These are phyloP conservation scores for Geophilus truncorum DNA, from an alignment of 2,888 invertebrate genomes.

Conservation along the genomic window DNA sequence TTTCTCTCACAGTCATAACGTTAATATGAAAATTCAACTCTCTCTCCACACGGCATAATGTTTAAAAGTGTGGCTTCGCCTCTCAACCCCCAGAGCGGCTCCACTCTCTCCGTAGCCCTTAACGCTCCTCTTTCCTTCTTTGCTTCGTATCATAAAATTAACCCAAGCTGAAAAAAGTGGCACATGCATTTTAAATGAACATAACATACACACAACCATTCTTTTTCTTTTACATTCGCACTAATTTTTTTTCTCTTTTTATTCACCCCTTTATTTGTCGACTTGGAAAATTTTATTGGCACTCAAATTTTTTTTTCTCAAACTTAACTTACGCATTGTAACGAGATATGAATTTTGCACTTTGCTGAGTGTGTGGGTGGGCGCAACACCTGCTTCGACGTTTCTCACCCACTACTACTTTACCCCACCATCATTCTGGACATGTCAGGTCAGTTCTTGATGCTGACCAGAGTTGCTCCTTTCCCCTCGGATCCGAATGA, in stretches of 20 bases:
- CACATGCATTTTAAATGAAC: conserved; percentile 13
- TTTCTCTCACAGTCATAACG: conserved; percentile 17
- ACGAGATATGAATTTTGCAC: background rate
- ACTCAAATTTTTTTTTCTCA: background rate
- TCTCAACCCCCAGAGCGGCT: conserved; percentile 13
- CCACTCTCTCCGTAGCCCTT: background rate
- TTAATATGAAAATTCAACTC: conserved; percentile 27
- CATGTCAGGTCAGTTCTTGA: conserved; percentile 23
- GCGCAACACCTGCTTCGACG: background rate
- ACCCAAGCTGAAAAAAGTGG: conserved; percentile 17
- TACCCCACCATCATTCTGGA: background rate
- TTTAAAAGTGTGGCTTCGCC: conserved; percentile 27
- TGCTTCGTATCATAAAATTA: conserved; percentile 10
- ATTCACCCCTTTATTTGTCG: conserved; percentile 12
- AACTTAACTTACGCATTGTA: background rate
- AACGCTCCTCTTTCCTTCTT: conserved; percentile 1
- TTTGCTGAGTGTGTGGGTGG: background rate
- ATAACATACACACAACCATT: background rate
- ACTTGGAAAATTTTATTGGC: conserved; percentile 24
- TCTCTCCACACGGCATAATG: conserved; percentile 22
- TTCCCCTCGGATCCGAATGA: conserved; percentile 16
- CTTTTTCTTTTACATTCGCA: background rate
- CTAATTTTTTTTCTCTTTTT: conserved; percentile 13
- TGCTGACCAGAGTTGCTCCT: conserved; percentile 22
- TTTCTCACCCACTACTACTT: background rate